Percentiles rank a stretch among this genome's conserved stretches.
phyloP scores from a whole-genome alignment of 1,140 invertebrate genomes.

The Eumeta japonica region DNA sequence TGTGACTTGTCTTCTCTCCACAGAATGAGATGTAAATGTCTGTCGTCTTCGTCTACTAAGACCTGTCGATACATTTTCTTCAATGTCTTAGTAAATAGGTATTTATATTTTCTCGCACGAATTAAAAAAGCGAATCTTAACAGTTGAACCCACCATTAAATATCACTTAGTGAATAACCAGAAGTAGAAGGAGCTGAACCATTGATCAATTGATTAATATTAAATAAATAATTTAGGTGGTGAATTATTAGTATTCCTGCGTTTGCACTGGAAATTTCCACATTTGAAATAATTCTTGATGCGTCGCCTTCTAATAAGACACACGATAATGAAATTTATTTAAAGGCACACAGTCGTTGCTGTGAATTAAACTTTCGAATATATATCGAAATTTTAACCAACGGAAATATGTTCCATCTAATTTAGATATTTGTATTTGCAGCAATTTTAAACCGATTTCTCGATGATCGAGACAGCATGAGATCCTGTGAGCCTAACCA shows the following conservation, averaged over 20 bases:
- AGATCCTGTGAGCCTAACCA: too few species aligned
- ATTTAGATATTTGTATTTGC: too few species aligned
- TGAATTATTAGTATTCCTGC: slow-evolving; percentile 13
- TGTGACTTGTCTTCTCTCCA: slow-evolving; percentile 23
- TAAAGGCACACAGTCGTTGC: slow-evolving; percentile 9
- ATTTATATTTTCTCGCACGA: slow-evolving; percentile 32
- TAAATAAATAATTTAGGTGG: slow-evolving; percentile 16
- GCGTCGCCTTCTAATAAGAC: slow-evolving; percentile 18
- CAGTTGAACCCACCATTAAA: slow-evolving; percentile 22
- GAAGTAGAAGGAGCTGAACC: slow-evolving; percentile 19
- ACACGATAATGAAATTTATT: slow-evolving; percentile 20
- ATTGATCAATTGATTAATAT: slow-evolving; percentile 19
- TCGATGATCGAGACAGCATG: too few species aligned
- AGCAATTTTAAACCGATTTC: too few species aligned
- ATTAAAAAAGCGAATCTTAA: slow-evolving; percentile 26
- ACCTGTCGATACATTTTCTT: slow-evolving; percentile 22
- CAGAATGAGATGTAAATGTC: slow-evolving; percentile 27
- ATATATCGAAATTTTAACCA: too few species aligned
- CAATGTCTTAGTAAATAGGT: slow-evolving; percentile 28
- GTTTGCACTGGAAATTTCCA: slow-evolving; percentile 17
- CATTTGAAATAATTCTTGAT: slow-evolving; percentile 14
- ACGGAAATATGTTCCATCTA: too few species aligned
- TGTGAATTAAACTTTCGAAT: too few species aligned
- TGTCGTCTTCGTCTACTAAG: slow-evolving; percentile 14
- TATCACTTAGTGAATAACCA: slow-evolving; percentile 22